Evolutionary conservation across 2,888 invertebrate species (phyloP), one percentile per base, ranked within the genome.

Genomic region (Tortrix viridana): DNA sequence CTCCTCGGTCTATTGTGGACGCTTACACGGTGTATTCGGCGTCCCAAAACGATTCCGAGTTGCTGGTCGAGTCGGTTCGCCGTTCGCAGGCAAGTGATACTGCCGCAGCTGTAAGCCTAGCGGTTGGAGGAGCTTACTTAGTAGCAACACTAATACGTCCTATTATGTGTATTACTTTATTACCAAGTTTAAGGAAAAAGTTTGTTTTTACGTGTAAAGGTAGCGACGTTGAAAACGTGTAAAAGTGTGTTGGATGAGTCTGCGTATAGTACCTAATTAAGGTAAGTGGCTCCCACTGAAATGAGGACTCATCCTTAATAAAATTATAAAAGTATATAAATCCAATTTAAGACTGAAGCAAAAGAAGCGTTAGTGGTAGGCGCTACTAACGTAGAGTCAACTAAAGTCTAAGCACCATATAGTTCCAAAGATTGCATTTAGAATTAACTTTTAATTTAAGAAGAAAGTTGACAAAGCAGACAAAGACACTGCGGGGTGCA

Each of bases 1-100:
- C 79, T 47, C 92, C 92, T 37, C 86, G 89, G 6, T 86, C 86
- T 14, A 66, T 85, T 46, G 68, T 82, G 14, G 77, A 76, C 47
- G 80, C 85, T 4, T 86, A 86, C 69, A 76, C 78, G 66, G 75
- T 84, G 62, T 87, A 88, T 59, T 77, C 79, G 32, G 73, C 71
- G 55, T 78, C 81, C 63, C 74, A 73, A 32, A 79, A 77, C 68
- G 79, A 77, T n/a, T 22, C 52, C 19, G 53, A 38, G 68, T 76
- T 72, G 41, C 67, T 76, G 43, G 66, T 74, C 60, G 76, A 78
- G 65, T 67, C 73, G 46, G 72, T 53, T n/a, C 57, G 52, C 20
- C 57, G 53, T 18, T 47, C 71, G 60, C 71, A 74, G 57, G 74
- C 76, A 43, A 74, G 75, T 60, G 68, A 79, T 68, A 72, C 69